Evolutionary conservation across 2,113 vertebrate species (phyloP).

Genomic region (Micronycteris hirsuta): DNA sequence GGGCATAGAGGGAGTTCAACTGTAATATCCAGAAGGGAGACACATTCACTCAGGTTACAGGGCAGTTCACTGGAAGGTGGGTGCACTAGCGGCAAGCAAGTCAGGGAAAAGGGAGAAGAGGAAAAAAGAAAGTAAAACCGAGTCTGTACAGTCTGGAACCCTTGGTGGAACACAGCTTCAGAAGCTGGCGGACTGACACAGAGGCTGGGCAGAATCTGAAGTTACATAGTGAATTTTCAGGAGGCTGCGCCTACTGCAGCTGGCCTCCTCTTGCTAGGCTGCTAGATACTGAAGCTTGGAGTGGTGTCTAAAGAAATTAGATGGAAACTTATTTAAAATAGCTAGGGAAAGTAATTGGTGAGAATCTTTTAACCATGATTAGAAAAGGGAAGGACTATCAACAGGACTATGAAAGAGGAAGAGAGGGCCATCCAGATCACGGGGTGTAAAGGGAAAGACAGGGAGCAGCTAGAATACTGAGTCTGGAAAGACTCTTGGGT

Average conservation of each 20-base stretch:
- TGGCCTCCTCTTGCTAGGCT: neutral
- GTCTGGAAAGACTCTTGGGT: neutral
- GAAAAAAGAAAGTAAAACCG: neutral
- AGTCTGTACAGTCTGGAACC: neutral
- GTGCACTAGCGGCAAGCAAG: neutral
- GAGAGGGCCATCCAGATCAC: neutral
- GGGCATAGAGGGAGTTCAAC: neutral
- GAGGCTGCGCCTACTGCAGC: fast-evolving
- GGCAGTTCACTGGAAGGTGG: neutral
- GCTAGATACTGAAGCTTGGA: neutral
- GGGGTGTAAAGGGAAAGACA: neutral
- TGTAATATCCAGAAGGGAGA: neutral
- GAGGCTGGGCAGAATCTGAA: neutral
- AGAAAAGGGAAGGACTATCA: neutral
- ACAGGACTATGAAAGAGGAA: neutral
- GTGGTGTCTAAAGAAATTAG: neutral
- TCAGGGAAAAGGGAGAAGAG: neutral
- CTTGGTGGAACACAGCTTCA: neutral
- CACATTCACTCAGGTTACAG: neutral
- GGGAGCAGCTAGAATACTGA: neutral
- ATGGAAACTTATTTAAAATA: neutral
- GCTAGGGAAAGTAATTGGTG: neutral
- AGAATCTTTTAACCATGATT: neutral
- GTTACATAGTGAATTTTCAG: neutral
- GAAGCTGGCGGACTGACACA: neutral